Evolutionary conservation across 2,797 vertebrate genomes (phyloP).

Genomic region (Brachymystax lenok): DNA sequence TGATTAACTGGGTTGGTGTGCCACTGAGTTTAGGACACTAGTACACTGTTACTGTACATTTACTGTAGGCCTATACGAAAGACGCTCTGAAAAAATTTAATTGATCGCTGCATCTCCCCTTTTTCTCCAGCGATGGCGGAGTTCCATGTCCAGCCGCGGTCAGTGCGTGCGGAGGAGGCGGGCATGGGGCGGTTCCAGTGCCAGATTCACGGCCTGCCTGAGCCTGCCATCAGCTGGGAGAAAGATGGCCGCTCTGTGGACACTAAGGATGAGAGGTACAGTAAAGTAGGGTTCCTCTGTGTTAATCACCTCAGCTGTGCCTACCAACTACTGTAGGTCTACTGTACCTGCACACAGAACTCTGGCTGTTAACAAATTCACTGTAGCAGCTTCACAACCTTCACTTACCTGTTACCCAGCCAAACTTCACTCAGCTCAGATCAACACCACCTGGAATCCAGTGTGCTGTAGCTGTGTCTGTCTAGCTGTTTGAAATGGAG

Average conservation of each 20-base stretch:
- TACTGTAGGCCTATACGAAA: background rate
- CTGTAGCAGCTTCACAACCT: too few relatives aligned
- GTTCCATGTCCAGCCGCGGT: slow-evolving; percentile 95
- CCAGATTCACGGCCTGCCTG: slow-evolving; percentile 94
- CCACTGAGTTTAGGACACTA: background rate
- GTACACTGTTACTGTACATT: background rate
- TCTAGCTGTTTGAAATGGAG: background rate
- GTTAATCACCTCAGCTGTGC: background rate
- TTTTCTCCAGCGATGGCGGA: slow-evolving; percentile 86
- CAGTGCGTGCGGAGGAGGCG: slow-evolving; percentile 84
- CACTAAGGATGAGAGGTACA: slow-evolving; percentile 87
- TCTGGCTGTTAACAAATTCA: background rate
- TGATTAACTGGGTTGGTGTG: background rate
- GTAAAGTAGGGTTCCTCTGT: background rate
- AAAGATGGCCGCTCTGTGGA: slow-evolving; percentile 86
- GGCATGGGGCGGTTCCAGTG: slow-evolving; percentile 95
- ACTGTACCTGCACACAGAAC: background rate
- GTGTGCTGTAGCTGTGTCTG: background rate
- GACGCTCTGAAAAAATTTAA: background rate
- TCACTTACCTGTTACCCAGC: background rate
- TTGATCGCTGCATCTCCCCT: slow-evolving; percentile 17
- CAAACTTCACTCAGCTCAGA: background rate
- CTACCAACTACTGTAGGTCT: background rate
- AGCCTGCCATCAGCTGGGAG: slow-evolving; percentile 94
- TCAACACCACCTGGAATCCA: background rate